These are phyloP conservation scores for Campylomormyrus tamandua DNA, from an alignment of 2,113 vertebrate species.

Conservation along the genomic window DNA sequence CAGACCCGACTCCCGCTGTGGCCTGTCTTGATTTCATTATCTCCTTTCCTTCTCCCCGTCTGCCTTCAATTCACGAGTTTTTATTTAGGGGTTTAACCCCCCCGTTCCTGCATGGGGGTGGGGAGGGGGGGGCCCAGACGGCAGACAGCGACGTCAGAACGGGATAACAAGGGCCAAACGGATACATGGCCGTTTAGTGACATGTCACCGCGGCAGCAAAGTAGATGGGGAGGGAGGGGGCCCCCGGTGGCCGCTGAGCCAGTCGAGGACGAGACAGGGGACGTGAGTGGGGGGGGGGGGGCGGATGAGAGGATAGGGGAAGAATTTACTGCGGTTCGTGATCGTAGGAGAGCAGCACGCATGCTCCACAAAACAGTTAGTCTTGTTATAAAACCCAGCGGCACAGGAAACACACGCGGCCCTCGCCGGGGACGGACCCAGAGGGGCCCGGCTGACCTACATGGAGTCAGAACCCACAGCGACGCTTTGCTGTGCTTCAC, in stretches of 20 bases:
- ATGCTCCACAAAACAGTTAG: neutral
- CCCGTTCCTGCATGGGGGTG: neutral
- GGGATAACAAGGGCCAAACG: neutral
- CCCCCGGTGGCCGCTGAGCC: neutral
- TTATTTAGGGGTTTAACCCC: constrained; percentile 6
- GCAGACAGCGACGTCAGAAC: neutral
- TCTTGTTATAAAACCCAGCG: neutral
- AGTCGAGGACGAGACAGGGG: neutral
- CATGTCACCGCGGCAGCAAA: neutral
- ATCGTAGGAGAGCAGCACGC: neutral
- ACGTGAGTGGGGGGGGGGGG: neutral
- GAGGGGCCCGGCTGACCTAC: constrained; percentile 22
- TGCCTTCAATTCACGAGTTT: constrained; percentile 18
- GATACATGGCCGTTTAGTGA: neutral
- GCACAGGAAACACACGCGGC: neutral
- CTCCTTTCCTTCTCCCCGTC: neutral
- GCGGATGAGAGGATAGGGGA: neutral
- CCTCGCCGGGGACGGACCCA: neutral
- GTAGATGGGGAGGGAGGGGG: neutral
- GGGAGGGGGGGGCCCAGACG: neutral
- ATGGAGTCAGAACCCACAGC: constrained; percentile 7
- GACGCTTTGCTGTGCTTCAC: neutral
- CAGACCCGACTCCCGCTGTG: neutral
- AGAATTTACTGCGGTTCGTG: neutral
- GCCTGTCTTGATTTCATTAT: constrained; percentile 16